A percentile compares a stretch with the other conserved stretches of the same genome.
Conservation (phyloP, 2,888 invertebrate species). For the Aproaerema taeniolella region DNA sequence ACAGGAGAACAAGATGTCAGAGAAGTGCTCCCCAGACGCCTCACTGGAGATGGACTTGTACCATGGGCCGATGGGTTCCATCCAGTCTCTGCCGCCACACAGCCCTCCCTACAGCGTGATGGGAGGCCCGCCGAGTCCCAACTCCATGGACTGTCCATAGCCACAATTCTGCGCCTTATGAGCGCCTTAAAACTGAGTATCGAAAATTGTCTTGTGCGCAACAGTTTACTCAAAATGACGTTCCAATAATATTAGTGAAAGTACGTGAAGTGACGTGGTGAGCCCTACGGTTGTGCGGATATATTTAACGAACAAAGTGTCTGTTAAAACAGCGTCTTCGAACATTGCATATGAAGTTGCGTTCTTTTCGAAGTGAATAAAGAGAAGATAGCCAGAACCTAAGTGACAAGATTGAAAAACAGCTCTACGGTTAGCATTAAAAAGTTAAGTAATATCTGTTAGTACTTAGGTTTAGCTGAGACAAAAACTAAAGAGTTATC, state of each 20-base stretch:
- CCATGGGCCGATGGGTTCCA: constrained; percentile 81
- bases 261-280: too few relatives aligned
- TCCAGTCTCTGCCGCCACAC: constrained; percentile 81
- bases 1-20: constrained; percentile 85
- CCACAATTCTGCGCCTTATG: constrained; percentile 62
- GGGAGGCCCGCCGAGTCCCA: constrained; percentile 81
- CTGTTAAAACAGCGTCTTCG: too few relatives aligned
- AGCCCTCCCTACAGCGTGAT: constrained; percentile 84
- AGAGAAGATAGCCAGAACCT: too few relatives aligned
- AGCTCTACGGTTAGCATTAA: too few relatives aligned
- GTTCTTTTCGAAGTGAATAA: too few relatives aligned
- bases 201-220: constrained; percentile 4
- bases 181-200: constrained; percentile 40
- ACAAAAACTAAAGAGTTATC: too few relatives aligned
- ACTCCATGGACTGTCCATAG: constrained; percentile 86
- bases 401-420: too few relatives aligned
- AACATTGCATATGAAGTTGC: too few relatives aligned
- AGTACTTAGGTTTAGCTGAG: too few relatives aligned
- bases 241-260: not conserved
- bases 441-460: too few relatives aligned
- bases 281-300: too few relatives aligned
- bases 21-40: constrained; percentile 82
- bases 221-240: not conserved
- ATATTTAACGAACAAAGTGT: too few relatives aligned
- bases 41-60: constrained; percentile 81